Evolutionary conservation across 2,797 vertebrate species (phyloP), one percentile per base, ranked within the genome.

Genomic region (Neosilurus mollespiculum): DNA sequence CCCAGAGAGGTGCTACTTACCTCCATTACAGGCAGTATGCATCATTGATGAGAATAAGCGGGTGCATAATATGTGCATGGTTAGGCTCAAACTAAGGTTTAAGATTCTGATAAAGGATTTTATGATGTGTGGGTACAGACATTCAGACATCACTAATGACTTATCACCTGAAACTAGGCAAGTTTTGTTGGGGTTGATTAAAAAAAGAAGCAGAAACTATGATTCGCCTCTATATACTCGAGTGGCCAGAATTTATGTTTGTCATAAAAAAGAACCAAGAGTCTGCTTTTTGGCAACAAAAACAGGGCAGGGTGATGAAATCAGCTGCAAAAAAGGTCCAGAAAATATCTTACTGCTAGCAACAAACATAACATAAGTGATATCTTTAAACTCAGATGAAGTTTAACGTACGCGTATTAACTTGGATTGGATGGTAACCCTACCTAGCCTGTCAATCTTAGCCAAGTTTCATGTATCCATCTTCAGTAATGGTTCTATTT

Each of bases 21-120:
- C 76, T 88, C 83, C 85, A 83, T 86, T 83, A 79, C 81, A 78
- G 64, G 61, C 75, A 80, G 84, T 83, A 86, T 86, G 70, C 88
- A 87, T 86, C 80, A 84, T 86, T 87, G 87, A 89, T 87, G 86
- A 87, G 83, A 76, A 86, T 70, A 73, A 85, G 84, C 7, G 61
- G 61, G 53, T 82, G 87, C 79, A 83, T 87, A 83, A 85, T 87
- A 88, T 84, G 78, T 79, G 72, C 62, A 82, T 70, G 86, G 70
- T 30, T 85, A 64, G 18, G 64, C 76, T 82, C 87, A 84, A 64
- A 80, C 75, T 67, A 43, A 15, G 82, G 66, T 78, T 67, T 59
- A 69, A 78, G 53, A 66, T 67, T 72, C 12, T 10, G 76, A 64
- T 64, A 30, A 64, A 78, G 43, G 30, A 24, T 69, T 81, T 58